Conservation (phyloP, 1,140 invertebrate genomes). For the Helicoverpa armigera region DNA sequence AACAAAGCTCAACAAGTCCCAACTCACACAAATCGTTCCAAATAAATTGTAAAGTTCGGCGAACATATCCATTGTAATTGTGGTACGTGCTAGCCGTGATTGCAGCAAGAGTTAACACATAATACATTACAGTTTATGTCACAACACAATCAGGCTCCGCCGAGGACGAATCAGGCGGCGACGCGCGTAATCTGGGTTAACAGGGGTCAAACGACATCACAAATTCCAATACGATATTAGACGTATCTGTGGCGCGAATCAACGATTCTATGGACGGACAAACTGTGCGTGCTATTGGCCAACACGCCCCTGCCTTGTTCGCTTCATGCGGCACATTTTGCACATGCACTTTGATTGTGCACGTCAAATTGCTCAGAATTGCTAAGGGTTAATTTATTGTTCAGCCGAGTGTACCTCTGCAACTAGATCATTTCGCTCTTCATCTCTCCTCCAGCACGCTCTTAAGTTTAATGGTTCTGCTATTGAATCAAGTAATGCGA, state of each 20-base stretch:
- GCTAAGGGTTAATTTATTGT: slow-evolving; percentile 43
- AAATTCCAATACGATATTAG: slow-evolving; percentile 88
- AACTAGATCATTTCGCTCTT: slow-evolving; percentile 23
- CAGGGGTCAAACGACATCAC: slow-evolving; percentile 87
- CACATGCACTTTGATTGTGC: slow-evolving; percentile 48
- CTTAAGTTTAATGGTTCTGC: slow-evolving; percentile 1
- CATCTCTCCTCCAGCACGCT: slow-evolving; percentile 4
- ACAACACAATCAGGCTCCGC: slow-evolving; percentile 84
- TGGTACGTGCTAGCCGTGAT: slow-evolving; percentile 78
- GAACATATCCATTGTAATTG: slow-evolving; percentile 84
- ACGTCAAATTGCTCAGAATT: slow-evolving; percentile 39
- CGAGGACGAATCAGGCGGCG: slow-evolving; percentile 86
- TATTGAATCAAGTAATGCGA: slow-evolving; percentile 15
- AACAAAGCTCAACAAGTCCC: slow-evolving; percentile 51
- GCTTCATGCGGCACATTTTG: slow-evolving; percentile 59
- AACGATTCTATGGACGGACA: slow-evolving; percentile 73
- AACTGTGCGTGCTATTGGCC: slow-evolving; percentile 44
- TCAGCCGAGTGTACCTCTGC: slow-evolving; percentile 23
- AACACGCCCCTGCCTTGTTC: slow-evolving; percentile 57
- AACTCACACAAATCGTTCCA: slow-evolving; percentile 65
- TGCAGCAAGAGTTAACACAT: slow-evolving; percentile 86
- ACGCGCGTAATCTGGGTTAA: slow-evolving; percentile 87
- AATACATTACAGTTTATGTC: slow-evolving; percentile 87
- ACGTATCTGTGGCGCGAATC: slow-evolving; percentile 86
- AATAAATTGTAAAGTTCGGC: slow-evolving; percentile 80